These are phyloP conservation scores for Beroe forskalii DNA, from an alignment of 37 sponge, comb jelly and placozoan species.

Conservation along the genomic window DNA sequence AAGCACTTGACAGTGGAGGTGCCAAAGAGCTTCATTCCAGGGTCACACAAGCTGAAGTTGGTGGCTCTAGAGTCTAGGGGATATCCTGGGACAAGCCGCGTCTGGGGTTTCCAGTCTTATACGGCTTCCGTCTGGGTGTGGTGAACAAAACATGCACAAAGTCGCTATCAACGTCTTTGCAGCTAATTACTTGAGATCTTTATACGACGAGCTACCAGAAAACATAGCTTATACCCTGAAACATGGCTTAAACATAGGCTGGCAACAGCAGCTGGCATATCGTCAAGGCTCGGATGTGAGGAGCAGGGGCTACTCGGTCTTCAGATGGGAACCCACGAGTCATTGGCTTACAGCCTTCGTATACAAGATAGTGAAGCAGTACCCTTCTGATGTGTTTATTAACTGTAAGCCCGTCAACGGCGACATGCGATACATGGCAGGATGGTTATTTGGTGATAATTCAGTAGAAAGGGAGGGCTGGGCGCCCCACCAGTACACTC, in stretches of 20 bases:
- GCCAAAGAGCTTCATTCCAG: slow-evolving; percentile 10
- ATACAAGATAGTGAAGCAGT: neutral
- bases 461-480: neutral
- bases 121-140: slow-evolving; percentile 46
- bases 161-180: slow-evolving; percentile 43
- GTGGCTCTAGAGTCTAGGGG: slow-evolving; percentile 34
- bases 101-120: slow-evolving; percentile 34
- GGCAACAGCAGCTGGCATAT: slow-evolving; percentile 46
- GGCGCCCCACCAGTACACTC: slow-evolving; percentile 18
- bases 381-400: neutral
- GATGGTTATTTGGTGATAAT: neutral
- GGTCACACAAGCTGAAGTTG: slow-evolving; percentile 37
- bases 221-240: neutral
- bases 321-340: neutral
- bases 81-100: slow-evolving; percentile 44
- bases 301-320: slow-evolving; percentile 23
- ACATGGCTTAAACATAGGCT: slow-evolving; percentile 17
- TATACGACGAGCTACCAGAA: slow-evolving; percentile 41
- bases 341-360: slow-evolving; percentile 60
- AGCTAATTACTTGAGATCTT: neutral
- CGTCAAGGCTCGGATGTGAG: neutral
- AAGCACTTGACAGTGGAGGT: neutral
- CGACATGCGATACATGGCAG: neutral
- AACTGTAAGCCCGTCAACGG: neutral
- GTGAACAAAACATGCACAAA: slow-evolving; percentile 65